A percentile compares a stretch with the other conserved stretches of the same genome.
These are phyloP conservation scores for Gryllus longicercus DNA, from an alignment of 2,888 invertebrate genomes.

Conservation along the genomic window DNA sequence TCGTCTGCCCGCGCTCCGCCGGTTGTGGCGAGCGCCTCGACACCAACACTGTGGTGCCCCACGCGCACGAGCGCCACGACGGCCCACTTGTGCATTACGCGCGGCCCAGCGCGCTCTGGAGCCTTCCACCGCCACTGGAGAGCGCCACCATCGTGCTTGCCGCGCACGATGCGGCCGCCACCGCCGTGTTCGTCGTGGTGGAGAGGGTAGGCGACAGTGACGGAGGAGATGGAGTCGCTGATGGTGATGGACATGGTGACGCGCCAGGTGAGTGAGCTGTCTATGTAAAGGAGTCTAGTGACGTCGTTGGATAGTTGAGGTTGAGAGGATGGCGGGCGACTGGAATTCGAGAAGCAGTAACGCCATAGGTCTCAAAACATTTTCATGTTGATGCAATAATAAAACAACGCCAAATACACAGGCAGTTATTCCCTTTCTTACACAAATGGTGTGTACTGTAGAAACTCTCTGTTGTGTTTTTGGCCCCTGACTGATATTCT, in stretches of 20 bases:
- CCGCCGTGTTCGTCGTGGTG: not conserved
- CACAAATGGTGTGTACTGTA: no score
- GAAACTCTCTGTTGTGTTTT: no score
- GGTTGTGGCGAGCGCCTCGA: not conserved
- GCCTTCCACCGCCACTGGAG: constrained; percentile 18
- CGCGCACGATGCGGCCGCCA: not conserved
- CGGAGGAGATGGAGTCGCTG: not conserved
- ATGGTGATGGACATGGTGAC: not conserved
- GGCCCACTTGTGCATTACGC: constrained; percentile 24
- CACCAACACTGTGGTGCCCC: not conserved
- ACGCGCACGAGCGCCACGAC: constrained; percentile 22
- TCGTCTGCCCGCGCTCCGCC: not conserved
- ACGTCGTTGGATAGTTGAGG: no score
- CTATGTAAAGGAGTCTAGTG: no score
- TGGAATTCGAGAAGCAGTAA: no score
- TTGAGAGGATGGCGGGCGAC: no score
- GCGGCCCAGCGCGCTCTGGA: not conserved
- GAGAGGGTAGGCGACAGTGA: not conserved
- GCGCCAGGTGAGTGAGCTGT: not conserved
- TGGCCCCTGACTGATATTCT: no score
- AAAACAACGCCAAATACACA: no score
- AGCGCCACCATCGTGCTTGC: not conserved
- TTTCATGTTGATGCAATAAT: no score
- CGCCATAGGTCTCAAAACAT: no score
- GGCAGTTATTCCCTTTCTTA: no score